Base-by-base conservation (phyloP, 2,113 vertebrate species). In the Drymodes brunneopygia region DNA sequence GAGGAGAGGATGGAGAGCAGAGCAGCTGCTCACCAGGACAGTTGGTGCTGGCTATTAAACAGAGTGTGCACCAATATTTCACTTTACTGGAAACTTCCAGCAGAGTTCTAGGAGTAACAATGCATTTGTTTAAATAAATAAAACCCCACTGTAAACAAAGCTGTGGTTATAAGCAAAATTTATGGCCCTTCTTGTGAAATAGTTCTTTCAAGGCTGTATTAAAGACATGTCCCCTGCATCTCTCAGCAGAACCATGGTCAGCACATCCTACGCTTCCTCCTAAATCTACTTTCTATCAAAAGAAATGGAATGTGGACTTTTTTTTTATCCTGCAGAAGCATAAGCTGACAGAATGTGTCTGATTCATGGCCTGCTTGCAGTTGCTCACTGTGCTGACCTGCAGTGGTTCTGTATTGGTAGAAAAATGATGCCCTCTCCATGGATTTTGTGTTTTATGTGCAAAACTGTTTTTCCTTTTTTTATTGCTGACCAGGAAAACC, bases 111-210 rank as follows among this genome's bases (percentile, higher is more conserved):
- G 88, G 44, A 80, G 44, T 75, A 93, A 56, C 35, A 71, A 12
- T 78, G 25, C 24, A 29, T 66, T 78, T 85, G 33, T 51, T 93
- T 87, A 71, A 90, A 94, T 53, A 94, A 95, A 69, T 73, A 69
- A 84, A 91, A n/a, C 1, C 31, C 24, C 6, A 6, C 31, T 0
- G 0, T 66, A 62, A 84, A 90, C 44, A 54, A 65, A 91, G 61
- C 51, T 3, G 0, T 53, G 66, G 40, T 73, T 70, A 28, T 6
- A 81, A 81, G 44, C 29, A 58, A 50, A 94, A 90, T 74, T 50
- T 62, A 87, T 54, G 42, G 23, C 10, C 23, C 74, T 40, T 5
- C 9, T 60, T 84, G 25, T 62, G 15, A 65, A 87, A 27, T 31
- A 74, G 57, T 74, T 92, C 11, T 79, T 86, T 33, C 31, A 66